Evolutionary conservation across 2,113 vertebrate genomes (phyloP).

Genomic region (Carollia perspicillata): DNA sequence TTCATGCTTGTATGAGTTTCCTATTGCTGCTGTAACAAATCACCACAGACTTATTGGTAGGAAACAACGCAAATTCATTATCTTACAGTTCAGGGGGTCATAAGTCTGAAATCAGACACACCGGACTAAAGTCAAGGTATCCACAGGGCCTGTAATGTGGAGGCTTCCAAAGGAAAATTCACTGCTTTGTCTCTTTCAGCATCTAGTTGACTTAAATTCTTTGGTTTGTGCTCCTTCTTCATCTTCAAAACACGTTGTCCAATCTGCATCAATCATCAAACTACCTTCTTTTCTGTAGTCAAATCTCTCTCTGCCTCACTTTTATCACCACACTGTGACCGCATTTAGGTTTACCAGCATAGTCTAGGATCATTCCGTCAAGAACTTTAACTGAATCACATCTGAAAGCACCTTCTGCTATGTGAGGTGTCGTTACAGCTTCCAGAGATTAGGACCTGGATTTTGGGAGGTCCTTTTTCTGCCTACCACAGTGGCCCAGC

Average conservation of each 20-base stretch:
- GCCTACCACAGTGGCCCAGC: not conserved
- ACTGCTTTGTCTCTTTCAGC: not conserved
- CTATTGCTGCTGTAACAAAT: not conserved
- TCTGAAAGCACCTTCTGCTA: not conserved
- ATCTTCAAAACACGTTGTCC: not conserved
- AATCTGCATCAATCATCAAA: not conserved
- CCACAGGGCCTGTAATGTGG: too few species aligned
- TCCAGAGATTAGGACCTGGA: not conserved
- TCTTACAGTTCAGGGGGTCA: not conserved
- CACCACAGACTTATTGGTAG: rapidly evolving
- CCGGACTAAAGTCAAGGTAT: not conserved
- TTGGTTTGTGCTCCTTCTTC: not conserved
- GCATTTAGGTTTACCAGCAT: too few species aligned
- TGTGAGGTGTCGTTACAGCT: not conserved
- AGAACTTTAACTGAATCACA: not conserved
- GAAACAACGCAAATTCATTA: not conserved
- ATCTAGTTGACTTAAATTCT: not conserved
- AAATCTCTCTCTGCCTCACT: not conserved
- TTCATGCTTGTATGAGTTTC: not conserved
- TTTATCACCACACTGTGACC: not conserved
- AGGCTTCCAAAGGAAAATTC: not conserved
- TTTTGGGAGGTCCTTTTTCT: not conserved
- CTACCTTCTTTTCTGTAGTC: not conserved
- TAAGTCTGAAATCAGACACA: not conserved
- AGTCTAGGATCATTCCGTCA: not conserved